These are phyloP conservation scores for Pterocles orientalis DNA, from an alignment of 2,113 vertebrate genomes.

Conservation along the genomic window DNA sequence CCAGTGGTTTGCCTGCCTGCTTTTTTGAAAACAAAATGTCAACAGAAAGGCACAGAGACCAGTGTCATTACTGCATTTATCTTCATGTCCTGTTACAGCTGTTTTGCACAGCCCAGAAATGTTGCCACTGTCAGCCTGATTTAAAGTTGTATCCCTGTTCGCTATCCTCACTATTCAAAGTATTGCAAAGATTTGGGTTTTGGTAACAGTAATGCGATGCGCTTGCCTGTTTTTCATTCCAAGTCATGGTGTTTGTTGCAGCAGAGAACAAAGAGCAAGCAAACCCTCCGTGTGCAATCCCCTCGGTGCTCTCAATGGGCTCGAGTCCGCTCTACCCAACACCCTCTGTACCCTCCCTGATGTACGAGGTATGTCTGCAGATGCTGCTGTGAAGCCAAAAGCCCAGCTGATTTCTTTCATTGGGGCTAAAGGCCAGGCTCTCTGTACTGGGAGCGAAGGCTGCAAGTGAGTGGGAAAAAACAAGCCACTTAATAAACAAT, in stretches of 20 bases:
- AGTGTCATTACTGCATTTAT: not conserved
- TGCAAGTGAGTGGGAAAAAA: conserved; percentile 1
- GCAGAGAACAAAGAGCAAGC: not conserved
- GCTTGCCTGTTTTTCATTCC: not conserved
- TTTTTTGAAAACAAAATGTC: not conserved
- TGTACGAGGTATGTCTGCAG: not conserved
- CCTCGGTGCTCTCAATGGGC: not conserved
- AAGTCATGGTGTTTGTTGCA: not conserved
- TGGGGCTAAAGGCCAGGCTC: not conserved
- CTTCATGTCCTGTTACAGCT: not conserved
- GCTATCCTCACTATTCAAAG: not conserved
- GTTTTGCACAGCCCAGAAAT: not conserved
- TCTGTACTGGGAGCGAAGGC: not conserved
- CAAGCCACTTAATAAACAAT: conserved; percentile 52
- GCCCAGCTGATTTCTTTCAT: not conserved
- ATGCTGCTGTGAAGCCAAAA: not conserved
- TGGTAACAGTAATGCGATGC: not conserved
- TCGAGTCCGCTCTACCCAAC: not conserved
- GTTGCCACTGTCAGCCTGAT: not conserved
- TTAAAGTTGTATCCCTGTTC: not conserved
- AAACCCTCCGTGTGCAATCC: not conserved
- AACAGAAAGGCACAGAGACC: not conserved
- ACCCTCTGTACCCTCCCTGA: too few species aligned
- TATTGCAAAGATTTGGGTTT: not conserved
- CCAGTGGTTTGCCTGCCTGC: not conserved